These are phyloP conservation scores for Nesogale talazaci DNA, from an alignment of 2,113 vertebrate genomes.

Conservation along the genomic window DNA sequence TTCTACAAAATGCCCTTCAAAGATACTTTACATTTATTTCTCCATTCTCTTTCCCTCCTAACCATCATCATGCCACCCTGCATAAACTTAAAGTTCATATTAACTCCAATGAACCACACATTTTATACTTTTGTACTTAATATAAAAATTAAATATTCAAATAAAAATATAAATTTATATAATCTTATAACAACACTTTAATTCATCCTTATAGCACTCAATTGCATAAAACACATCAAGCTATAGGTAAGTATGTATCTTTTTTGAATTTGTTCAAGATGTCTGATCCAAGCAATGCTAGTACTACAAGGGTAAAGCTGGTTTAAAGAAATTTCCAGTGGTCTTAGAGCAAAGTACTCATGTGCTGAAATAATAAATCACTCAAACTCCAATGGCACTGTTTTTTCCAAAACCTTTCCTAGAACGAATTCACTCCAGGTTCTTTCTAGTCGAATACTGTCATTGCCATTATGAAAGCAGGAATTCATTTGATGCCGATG, in stretches of 20 bases:
- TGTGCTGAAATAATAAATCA: conserved; percentile 87
- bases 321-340: conserved; percentile 75
- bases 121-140: conserved; percentile 56
- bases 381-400: conserved; percentile 77
- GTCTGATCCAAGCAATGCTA: conserved; percentile 63
- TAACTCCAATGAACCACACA: conserved; percentile 58
- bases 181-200: conserved; percentile 54
- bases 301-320: conserved; percentile 74
- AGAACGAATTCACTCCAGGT: conserved; percentile 79
- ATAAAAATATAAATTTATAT: background rate
- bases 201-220: conserved; percentile 56
- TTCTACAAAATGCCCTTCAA: conserved; percentile 49
- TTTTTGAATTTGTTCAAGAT: conserved; percentile 55
- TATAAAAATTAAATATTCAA: conserved; percentile 51
- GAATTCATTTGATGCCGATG: too few species aligned
- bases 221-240: conserved; percentile 36
- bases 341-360: conserved; percentile 73
- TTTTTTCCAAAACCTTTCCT: conserved; percentile 75
- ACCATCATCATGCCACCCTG: conserved; percentile 31
- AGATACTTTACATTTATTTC: conserved; percentile 65
- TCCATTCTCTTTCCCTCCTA: conserved; percentile 56
- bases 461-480: too few species aligned
- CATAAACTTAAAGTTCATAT: conserved; percentile 64
- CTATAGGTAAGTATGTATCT: background rate
- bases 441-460: conserved; percentile 55